phyloP scores from a whole-genome alignment of 2,797 vertebrate species.

The Jordanella pulchra region DNA sequence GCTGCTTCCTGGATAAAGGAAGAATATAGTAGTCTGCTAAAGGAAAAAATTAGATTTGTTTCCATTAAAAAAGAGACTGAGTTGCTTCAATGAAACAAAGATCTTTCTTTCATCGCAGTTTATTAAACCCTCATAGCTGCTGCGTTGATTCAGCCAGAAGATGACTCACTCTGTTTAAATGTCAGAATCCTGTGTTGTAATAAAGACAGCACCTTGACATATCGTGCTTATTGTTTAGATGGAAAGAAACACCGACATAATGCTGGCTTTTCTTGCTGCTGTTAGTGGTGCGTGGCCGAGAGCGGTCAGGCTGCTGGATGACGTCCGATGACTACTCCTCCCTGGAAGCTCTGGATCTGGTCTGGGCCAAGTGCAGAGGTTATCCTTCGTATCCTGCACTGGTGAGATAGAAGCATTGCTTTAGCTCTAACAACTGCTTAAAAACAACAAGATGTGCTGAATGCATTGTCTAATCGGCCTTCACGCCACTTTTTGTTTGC shows the following conservation, averaged over 20 bases:
- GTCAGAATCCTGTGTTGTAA: neutral
- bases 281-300: conserved; percentile 90
- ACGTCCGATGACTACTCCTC: conserved; percentile 93
- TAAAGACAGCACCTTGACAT: neutral
- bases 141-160: neutral
- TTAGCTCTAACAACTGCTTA: neutral
- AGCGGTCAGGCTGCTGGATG: conserved; percentile 90
- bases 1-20: neutral
- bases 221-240: neutral
- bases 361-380: conserved; percentile 98
- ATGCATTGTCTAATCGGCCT: conserved; percentile 3
- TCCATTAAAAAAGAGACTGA: neutral
- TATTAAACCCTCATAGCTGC: neutral
- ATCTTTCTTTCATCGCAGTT: neutral
- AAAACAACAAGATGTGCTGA: neutral
- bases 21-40: neutral
- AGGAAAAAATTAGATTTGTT: neutral
- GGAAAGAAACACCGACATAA: conserved; percentile 1
- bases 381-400: conserved; percentile 97
- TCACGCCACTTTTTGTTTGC: conserved; percentile 18
- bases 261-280: conserved; percentile 11
- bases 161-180: neutral
- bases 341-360: conserved; percentile 94
- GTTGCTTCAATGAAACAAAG: neutral
- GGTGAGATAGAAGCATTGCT: conserved; percentile 75